Evolutionary conservation across 2,797 vertebrate species (phyloP).

Genomic region (Acridotheres tristis): DNA sequence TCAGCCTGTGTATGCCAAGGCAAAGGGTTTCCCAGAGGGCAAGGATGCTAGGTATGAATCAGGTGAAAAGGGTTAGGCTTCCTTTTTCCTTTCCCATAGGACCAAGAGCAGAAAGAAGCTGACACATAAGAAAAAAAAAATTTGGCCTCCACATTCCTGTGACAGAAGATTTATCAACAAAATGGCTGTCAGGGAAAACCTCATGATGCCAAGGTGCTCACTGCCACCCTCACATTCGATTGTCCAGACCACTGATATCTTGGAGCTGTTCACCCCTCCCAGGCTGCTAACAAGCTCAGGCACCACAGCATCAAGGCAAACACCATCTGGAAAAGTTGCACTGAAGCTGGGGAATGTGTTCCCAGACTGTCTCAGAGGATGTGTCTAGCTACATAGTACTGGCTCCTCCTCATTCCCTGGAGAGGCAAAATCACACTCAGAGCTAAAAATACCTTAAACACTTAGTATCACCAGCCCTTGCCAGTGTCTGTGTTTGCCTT

Average conservation of each 20-base stretch:
- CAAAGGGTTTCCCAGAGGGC: not conserved
- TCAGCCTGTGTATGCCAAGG: not conserved
- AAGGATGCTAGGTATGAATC: not conserved
- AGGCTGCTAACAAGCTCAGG: not conserved
- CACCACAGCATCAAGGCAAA: not conserved
- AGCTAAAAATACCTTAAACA: constrained; percentile 37
- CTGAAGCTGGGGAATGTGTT: not conserved
- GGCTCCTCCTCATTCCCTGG: not conserved
- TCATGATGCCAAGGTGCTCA: rapidly evolving
- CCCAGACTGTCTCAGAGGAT: not conserved
- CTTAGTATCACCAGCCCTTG: not conserved
- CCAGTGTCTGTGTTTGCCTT: not conserved
- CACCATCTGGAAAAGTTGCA: not conserved
- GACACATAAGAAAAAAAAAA: not conserved
- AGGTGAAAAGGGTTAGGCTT: not conserved
- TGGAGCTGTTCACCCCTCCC: not conserved
- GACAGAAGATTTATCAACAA: not conserved
- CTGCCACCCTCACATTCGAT: not conserved
- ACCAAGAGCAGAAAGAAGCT: not conserved
- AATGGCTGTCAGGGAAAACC: not conserved
- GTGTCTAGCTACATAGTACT: not conserved
- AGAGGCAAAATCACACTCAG: not conserved
- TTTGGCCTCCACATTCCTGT: not conserved
- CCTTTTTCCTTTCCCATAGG: not conserved
- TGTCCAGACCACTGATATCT: not conserved